phyloP scores from a whole-genome alignment of 2,113 vertebrate species.

The Takifugu flavidus region DNA sequence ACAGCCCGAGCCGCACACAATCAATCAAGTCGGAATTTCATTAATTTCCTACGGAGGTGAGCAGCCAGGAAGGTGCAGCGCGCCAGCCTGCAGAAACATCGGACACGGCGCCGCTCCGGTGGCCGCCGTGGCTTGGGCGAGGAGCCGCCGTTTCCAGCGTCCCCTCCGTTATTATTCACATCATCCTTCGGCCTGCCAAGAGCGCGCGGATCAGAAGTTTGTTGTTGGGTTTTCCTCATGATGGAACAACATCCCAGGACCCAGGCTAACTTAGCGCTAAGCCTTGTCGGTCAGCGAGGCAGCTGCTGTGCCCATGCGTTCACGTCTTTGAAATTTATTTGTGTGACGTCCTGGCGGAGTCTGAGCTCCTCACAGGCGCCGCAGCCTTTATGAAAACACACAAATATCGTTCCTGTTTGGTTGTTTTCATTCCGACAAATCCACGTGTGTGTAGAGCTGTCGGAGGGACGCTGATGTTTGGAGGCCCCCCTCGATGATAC shows the following conservation, averaged over 20 bases:
- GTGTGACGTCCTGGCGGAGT: no score
- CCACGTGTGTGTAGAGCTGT: no score
- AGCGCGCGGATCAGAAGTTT: constrained; percentile 36
- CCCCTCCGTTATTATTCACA: constrained; percentile 54
- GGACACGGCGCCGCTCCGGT: constrained; percentile 21
- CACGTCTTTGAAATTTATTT: no score
- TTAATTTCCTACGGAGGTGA: constrained; percentile 35
- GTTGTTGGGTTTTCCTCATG: constrained; percentile 10
- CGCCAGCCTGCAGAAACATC: constrained; percentile 28
- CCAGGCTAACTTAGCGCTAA: background rate
- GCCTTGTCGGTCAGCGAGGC: no score
- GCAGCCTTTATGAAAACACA: no score
- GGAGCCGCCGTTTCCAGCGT: constrained; percentile 45
- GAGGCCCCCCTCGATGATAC: no score
- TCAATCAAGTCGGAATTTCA: constrained; percentile 44
- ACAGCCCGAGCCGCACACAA: constrained; percentile 24
- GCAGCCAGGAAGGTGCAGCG: constrained; percentile 27
- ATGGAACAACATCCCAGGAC: constrained; percentile 15
- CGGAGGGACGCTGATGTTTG: no score
- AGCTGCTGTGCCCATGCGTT: no score
- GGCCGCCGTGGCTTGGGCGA: constrained; percentile 29
- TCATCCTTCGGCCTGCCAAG: constrained; percentile 43
- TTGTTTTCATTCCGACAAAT: no score
- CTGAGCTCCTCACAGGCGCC: no score
- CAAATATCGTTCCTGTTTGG: no score